These are phyloP conservation scores for Poecile montanus DNA, from an alignment of 2,797 vertebrate species.

Conservation along the genomic window DNA sequence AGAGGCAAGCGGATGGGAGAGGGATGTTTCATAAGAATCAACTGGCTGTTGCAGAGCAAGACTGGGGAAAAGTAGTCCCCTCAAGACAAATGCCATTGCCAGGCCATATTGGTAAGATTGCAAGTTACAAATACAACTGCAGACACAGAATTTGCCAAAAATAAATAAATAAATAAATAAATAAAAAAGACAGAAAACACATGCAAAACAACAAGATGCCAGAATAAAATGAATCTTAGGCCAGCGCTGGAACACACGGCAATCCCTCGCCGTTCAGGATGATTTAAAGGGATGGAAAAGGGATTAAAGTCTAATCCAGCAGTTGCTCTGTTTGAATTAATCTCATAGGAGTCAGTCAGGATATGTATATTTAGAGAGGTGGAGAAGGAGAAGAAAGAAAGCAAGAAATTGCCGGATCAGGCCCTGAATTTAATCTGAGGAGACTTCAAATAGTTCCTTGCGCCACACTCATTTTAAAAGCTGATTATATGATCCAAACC, in stretches of 20 bases:
- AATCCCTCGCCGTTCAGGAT: background rate
- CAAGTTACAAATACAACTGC: background rate
- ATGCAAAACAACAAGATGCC: conserved; percentile 28
- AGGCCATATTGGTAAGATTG: conserved; percentile 5
- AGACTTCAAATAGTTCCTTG: background rate
- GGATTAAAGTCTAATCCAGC: conserved; percentile 53
- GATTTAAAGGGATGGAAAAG: conserved; percentile 59
- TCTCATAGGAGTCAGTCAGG: conserved; percentile 15
- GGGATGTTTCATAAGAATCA: conserved; percentile 10
- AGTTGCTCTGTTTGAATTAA: conserved; percentile 39
- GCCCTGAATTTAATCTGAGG: background rate
- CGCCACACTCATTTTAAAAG: background rate
- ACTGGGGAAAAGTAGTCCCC: background rate
- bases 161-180: background rate
- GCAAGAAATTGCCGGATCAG: background rate
- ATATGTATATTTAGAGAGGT: background rate
- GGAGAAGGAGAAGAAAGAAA: background rate
- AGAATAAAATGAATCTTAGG: conserved; percentile 25
- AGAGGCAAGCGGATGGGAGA: background rate
- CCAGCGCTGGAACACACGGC: background rate
- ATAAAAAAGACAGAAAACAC: background rate
- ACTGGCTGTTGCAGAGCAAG: background rate
- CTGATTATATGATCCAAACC: background rate
- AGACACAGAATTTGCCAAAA: background rate
- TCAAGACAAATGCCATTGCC: conserved; percentile 19